Conservation (phyloP, 2,888 invertebrate genomes). For the Altica lythri region DNA sequence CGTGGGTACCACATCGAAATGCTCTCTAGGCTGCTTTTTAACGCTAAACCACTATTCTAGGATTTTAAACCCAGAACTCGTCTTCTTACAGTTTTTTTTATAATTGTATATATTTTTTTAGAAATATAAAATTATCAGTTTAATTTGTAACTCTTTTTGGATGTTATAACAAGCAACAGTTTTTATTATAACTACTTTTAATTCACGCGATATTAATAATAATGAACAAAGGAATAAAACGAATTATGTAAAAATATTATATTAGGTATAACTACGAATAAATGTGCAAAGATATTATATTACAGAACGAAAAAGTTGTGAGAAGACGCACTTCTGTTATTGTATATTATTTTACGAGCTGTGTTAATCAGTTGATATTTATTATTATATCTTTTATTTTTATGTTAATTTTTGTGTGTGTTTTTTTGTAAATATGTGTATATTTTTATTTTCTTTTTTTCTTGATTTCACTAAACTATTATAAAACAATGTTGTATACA, state of each 20-base stretch:
- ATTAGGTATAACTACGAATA: too few relatives aligned
- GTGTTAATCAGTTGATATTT: conserved; percentile 39
- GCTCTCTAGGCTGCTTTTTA: conserved; percentile 62
- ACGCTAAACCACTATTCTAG: not conserved
- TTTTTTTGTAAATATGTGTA: conserved; percentile 19
- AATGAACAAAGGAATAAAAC: too few relatives aligned
- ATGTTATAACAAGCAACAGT: not conserved
- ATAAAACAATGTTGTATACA: not conserved
- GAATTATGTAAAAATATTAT: too few relatives aligned
- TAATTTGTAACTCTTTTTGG: conserved; percentile 1
- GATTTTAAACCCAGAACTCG: conserved; percentile 11
- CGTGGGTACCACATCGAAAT: conserved; percentile 94
- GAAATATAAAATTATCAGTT: conserved; percentile 1
- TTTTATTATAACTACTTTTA: not conserved
- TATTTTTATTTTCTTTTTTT: conserved; percentile 6
- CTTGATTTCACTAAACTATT: not conserved
- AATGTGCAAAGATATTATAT: too few relatives aligned
- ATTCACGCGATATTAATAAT: conserved; percentile 9
- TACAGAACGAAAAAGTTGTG: conserved; percentile 1
- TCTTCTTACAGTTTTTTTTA: conserved; percentile 15
- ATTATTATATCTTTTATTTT: conserved; percentile 28
- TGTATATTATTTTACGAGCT: conserved; percentile 37
- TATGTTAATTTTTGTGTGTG: too few relatives aligned
- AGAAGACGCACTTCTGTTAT: conserved; percentile 8
- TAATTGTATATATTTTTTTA: conserved; percentile 16